These are phyloP conservation scores for Smutsia gigantea DNA, from an alignment of 2,797 vertebrate species.

Conservation along the genomic window DNA sequence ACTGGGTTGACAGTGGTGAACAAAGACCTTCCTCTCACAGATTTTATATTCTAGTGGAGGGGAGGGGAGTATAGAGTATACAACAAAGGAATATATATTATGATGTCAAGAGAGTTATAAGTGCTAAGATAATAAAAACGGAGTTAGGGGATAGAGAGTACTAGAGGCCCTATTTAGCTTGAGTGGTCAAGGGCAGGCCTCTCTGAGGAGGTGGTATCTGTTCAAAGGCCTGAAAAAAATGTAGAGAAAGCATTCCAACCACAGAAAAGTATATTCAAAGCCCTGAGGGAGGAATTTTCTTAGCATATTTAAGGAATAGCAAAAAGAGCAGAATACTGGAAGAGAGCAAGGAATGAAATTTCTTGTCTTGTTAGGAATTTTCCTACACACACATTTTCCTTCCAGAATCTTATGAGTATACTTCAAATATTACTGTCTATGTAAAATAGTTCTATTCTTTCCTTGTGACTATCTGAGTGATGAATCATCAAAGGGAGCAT, in stretches of 20 bases:
- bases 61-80: background rate
- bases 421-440: background rate
- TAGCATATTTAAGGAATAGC: background rate
- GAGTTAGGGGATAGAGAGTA: background rate
- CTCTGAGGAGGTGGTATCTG: background rate
- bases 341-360: background rate
- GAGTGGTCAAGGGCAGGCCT: background rate
- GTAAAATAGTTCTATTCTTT: background rate
- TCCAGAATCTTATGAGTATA: background rate
- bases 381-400: background rate
- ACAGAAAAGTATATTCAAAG: background rate
- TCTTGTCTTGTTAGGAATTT: background rate
- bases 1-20: background rate
- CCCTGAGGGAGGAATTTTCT: background rate
- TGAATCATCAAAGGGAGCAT: background rate
- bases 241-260: background rate
- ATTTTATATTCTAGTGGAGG: background rate
- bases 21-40: background rate
- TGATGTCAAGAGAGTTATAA: background rate
- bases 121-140: background rate
- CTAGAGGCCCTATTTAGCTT: background rate
- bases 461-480: background rate
- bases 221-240: background rate
- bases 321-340: background rate
- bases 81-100: background rate